Percentiles rank a stretch among this genome's conserved stretches.
phyloP scores from a whole-genome alignment of 2,888 invertebrate species.

The Drosophila yooni region DNA sequence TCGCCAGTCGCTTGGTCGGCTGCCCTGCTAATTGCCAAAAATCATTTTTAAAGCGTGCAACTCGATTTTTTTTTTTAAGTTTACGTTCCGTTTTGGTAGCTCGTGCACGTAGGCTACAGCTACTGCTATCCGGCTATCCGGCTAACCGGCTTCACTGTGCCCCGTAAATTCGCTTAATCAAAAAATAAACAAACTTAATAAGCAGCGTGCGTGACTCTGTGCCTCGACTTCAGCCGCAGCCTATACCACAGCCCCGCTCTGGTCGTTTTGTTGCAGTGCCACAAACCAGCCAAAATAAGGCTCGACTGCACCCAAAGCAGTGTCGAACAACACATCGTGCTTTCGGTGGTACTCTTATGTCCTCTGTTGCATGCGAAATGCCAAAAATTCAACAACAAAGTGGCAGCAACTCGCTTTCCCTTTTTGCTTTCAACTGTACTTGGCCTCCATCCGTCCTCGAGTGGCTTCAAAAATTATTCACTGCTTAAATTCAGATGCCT shows the following conservation, averaged over 20 bases:
- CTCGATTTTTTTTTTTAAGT: constrained; percentile 24
- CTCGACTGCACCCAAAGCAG: constrained; percentile 20
- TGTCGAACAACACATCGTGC: constrained; percentile 5
- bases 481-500: background rate
- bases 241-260: constrained; percentile 14
- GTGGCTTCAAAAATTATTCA: background rate
- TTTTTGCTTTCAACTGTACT: constrained; percentile 36
- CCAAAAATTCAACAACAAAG: constrained; percentile 50
- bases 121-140: constrained; percentile 5
- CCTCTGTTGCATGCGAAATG: constrained; percentile 46
- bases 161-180: constrained; percentile 73
- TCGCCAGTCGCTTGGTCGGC: constrained; percentile 46
- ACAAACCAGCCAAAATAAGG: constrained; percentile 20
- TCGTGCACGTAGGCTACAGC: constrained; percentile 44
- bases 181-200: constrained; percentile 75
- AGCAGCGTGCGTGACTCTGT: constrained; percentile 49
- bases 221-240: background rate
- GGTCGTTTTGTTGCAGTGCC: constrained; percentile 54
- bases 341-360: constrained; percentile 21
- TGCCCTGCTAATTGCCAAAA: constrained; percentile 75
- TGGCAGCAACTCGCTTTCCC: constrained; percentile 8
- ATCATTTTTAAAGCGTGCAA: constrained; percentile 74
- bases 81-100: constrained; percentile 37
- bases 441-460: background rate
- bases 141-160: constrained; percentile 16